Evolutionary conservation across 2,888 invertebrate species (phyloP).

Genomic region (Brenthis hecate): DNA sequence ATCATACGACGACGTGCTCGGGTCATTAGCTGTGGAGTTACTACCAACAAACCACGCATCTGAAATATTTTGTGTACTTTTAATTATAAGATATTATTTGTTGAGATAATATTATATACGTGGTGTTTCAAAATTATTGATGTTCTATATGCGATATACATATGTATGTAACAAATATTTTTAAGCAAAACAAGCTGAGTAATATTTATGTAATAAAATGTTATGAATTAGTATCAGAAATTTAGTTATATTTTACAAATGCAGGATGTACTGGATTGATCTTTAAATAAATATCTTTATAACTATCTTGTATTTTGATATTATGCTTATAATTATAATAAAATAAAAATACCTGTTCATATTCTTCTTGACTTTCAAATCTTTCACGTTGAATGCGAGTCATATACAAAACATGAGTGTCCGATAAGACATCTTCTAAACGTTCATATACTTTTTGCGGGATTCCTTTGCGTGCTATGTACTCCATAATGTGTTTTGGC

Average conservation of each 20-base stretch:
- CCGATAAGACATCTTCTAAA: slow-evolving; percentile 93
- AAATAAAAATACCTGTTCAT: slow-evolving; percentile 86
- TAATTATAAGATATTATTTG: not conserved
- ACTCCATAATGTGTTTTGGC: slow-evolving; percentile 93
- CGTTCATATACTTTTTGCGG: slow-evolving; percentile 87
- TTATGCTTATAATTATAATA: not conserved
- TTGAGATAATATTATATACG: too few relatives aligned
- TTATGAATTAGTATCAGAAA: too few relatives aligned
- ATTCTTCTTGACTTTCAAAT: slow-evolving; percentile 91
- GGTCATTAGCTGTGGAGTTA: slow-evolving; percentile 98
- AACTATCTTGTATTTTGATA: not conserved
- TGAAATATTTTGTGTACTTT: slow-evolving; percentile 59
- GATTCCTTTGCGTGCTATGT: slow-evolving; percentile 89
- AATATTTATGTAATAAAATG: too few relatives aligned
- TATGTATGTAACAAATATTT: too few relatives aligned
- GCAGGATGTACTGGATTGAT: not conserved
- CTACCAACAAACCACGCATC: slow-evolving; percentile 93
- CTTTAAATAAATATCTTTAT: not conserved
- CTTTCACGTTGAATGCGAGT: slow-evolving; percentile 98
- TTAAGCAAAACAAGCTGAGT: too few relatives aligned
- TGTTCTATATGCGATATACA: too few relatives aligned
- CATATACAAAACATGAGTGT: slow-evolving; percentile 99
- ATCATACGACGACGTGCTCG: slow-evolving; percentile 96
- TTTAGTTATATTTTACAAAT: too few relatives aligned
- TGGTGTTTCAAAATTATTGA: too few relatives aligned